Conservation (phyloP, 2,888 invertebrate species). For the Galerucella pusilla region DNA sequence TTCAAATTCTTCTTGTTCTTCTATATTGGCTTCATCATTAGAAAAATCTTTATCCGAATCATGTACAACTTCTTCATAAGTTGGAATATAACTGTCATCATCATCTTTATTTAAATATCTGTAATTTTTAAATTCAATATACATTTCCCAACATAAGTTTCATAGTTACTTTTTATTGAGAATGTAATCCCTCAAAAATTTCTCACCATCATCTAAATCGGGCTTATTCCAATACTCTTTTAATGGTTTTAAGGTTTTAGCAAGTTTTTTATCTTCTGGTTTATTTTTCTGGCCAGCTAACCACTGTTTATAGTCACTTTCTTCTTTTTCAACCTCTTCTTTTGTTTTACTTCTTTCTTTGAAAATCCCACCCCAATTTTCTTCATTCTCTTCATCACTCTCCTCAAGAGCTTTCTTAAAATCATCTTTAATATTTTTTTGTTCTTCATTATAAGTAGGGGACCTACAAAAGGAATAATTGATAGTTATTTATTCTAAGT, state of each 20-base stretch:
- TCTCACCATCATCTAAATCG: conserved; percentile 83
- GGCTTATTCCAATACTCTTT: conserved; percentile 88
- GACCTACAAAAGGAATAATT: conserved; percentile 54
- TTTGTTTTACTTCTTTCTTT: conserved; percentile 69
- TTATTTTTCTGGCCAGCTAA: conserved; percentile 77
- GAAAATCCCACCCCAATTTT: conserved; percentile 69
- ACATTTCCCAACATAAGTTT: background rate
- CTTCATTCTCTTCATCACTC: conserved; percentile 68
- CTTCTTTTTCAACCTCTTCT: conserved; percentile 67
- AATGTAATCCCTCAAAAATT: conserved; percentile 92
- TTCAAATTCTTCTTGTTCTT: conserved; percentile 91
- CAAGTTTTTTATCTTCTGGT: conserved; percentile 70
- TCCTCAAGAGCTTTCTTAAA: conserved; percentile 68
- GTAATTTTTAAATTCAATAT: conserved; percentile 33
- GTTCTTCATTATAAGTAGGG: conserved; percentile 75
- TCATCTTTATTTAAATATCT: conserved; percentile 68
- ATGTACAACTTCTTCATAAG: conserved; percentile 76
- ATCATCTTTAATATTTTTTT: conserved; percentile 73
- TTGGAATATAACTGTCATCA: conserved; percentile 67
- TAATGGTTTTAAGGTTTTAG: conserved; percentile 77
- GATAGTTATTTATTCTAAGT: no score
- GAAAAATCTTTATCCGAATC: conserved; percentile 71
- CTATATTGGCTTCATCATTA: conserved; percentile 83
- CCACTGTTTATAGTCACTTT: conserved; percentile 80
- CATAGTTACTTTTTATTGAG: conserved; percentile 79